Conservation (phyloP, 2,113 vertebrate species). For the Orientallactaga bullata region DNA sequence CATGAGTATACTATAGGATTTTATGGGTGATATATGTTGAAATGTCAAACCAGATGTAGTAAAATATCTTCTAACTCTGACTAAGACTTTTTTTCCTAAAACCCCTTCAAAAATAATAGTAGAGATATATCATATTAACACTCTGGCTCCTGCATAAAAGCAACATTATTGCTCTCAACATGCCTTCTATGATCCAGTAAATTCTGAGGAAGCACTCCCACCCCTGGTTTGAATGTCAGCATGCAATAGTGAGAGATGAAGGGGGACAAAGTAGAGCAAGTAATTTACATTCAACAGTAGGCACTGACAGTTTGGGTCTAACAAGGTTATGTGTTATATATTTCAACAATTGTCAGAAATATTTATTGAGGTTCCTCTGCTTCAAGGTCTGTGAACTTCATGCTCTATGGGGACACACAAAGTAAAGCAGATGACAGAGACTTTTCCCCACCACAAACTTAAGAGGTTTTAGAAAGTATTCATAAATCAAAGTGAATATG, state of each 20-base stretch:
- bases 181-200: slow-evolving; percentile 64
- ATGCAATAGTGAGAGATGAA: slow-evolving; percentile 34
- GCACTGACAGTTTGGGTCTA: slow-evolving; percentile 51
- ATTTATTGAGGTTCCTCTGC: slow-evolving; percentile 68
- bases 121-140: slow-evolving; percentile 83
- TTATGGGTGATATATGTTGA: slow-evolving; percentile 83
- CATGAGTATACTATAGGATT: slow-evolving; percentile 59
- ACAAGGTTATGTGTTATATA: slow-evolving; percentile 55
- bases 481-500: slow-evolving; percentile 60
- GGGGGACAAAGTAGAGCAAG: slow-evolving; percentile 57
- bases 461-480: slow-evolving; percentile 42
- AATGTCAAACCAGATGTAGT: slow-evolving; percentile 84
- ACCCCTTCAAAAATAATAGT: slow-evolving; percentile 81
- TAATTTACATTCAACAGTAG: slow-evolving; percentile 62
- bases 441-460: slow-evolving; percentile 33
- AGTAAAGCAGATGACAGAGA: slow-evolving; percentile 54
- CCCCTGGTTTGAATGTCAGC: slow-evolving; percentile 66
- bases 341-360: slow-evolving; percentile 75
- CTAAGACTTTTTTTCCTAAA: slow-evolving; percentile 77
- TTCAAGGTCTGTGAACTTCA: slow-evolving; percentile 32
- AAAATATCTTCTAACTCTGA: slow-evolving; percentile 79
- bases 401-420: background rate
- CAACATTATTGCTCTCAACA: slow-evolving; percentile 75
- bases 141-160: slow-evolving; percentile 78
- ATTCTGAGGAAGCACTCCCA: slow-evolving; percentile 73